Evolutionary conservation across 2,113 vertebrate genomes (phyloP), one percentile per base, ranked within the genome.

Genomic region (Hemibates koningsi): DNA sequence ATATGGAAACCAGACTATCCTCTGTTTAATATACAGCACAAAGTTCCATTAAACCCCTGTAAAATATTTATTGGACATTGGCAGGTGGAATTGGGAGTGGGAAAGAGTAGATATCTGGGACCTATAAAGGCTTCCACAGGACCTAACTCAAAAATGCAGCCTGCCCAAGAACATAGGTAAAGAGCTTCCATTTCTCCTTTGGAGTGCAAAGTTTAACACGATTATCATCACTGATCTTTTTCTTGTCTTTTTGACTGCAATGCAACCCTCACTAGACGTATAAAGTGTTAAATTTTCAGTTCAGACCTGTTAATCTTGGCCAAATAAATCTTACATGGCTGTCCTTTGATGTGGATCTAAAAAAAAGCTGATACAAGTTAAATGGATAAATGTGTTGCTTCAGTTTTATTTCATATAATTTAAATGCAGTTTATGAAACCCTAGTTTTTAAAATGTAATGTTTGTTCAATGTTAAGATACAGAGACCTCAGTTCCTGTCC

Each of bases 41-140:
- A n/a, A 16, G 16, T 82, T 88, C 76, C 85, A 79, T 45, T 52
- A 57, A 90, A 68, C 6, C 36, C 81, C 80, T 43, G 86, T 92
- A 90, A 94, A 94, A 63, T 19, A 92, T 92, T 92, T 94, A 93
- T 90, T 90, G 54, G 53, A 83, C 85, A 86, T 16, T 81, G 41
- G 59, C 5, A 83, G 61, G 82, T 50, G 13, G 16, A 54, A 66
- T 41, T 34, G 14, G 3, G 61, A 52, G 34, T 45, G 6, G 81
- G 14, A 83, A 76, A 61, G 24, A 80, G 9, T 59, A 56, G 16
- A 45, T 29, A 81, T 56, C 29, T 68, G 45, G 27, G 36, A 48
- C 17, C 3, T 50, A 6, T 38, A 56, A 84, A 84, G 1, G 16
- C 43, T 19, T 84, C 34, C n/a, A 38, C 5, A 45, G 52, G 27